phyloP scores from a whole-genome alignment of 2,888 invertebrate genomes.

The Clitarchus hookeri region DNA sequence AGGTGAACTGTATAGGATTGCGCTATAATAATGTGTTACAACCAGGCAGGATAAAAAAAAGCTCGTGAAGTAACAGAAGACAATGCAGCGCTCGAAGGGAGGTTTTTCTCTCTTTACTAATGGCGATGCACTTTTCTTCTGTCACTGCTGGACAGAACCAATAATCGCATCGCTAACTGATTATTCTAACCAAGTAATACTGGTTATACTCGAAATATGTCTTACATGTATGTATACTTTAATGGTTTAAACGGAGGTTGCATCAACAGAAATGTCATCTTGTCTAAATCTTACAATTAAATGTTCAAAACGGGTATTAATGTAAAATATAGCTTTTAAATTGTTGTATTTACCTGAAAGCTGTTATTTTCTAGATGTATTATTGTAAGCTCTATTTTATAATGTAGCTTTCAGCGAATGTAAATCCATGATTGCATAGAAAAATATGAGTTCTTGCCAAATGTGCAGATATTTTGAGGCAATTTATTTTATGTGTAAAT shows the following conservation, averaged over 20 bases:
- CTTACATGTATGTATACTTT: background rate
- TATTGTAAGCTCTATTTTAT: background rate
- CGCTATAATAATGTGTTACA: too few species aligned
- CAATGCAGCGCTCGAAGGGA: too few species aligned
- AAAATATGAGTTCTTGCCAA: background rate
- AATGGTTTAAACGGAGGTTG: background rate
- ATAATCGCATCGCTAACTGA: background rate
- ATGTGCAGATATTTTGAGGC: background rate
- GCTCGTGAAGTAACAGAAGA: too few species aligned
- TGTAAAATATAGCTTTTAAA: background rate
- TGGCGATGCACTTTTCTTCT: too few species aligned
- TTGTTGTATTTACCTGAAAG: constrained; percentile 24
- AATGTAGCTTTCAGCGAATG: background rate
- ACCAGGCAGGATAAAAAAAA: too few species aligned
- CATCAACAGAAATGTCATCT: constrained; percentile 40
- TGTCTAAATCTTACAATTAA: constrained; percentile 16
- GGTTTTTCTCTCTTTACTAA: too few species aligned
- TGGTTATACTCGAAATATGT: background rate
- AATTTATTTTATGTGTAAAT: background rate
- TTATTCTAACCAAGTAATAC: background rate
- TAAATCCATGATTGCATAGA: background rate
- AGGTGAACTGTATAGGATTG: too few species aligned
- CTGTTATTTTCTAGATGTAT: background rate
- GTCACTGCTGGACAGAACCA: too few species aligned
- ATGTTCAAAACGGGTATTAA: constrained; percentile 21